Evolutionary conservation across 2,113 vertebrate species (phyloP).

Genomic region (Pimephales promelas): DNA sequence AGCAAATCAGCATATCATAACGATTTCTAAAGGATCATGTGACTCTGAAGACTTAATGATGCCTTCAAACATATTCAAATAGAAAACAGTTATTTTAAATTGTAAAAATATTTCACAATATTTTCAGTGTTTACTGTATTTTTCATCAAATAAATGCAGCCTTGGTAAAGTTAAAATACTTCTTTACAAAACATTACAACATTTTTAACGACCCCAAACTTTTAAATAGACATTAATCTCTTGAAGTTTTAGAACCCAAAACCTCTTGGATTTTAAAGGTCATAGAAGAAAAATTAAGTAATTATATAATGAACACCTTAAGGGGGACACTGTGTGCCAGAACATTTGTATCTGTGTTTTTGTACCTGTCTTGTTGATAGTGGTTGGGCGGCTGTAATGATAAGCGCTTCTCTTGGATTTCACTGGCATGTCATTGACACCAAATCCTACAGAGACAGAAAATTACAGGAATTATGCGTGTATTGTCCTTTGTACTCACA

Average conservation of each 20-base stretch:
- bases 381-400: slow-evolving; percentile 90
- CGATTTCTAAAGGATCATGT: neutral
- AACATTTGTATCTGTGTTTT: neutral
- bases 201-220: neutral
- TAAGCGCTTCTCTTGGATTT: slow-evolving; percentile 94
- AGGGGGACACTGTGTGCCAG: neutral
- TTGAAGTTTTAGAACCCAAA: neutral
- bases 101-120: neutral
- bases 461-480: neutral
- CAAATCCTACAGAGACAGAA: slow-evolving; percentile 74
- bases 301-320: no score
- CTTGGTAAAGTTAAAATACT: neutral
- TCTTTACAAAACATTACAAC: neutral
- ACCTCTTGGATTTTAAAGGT: neutral
- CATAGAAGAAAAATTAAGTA: neutral
- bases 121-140: neutral
- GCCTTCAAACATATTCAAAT: neutral
- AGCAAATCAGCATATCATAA: neutral
- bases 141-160: neutral
- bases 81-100: neutral
- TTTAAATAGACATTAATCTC: neutral
- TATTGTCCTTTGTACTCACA: neutral
- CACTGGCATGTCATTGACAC: slow-evolving; percentile 84
- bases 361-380: slow-evolving; percentile 87
- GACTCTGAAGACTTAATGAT: neutral